Base-by-base conservation (phyloP, 30 jellyfish, hydroid and myxozoan species). In the Haliclystus octoradiatus region DNA sequence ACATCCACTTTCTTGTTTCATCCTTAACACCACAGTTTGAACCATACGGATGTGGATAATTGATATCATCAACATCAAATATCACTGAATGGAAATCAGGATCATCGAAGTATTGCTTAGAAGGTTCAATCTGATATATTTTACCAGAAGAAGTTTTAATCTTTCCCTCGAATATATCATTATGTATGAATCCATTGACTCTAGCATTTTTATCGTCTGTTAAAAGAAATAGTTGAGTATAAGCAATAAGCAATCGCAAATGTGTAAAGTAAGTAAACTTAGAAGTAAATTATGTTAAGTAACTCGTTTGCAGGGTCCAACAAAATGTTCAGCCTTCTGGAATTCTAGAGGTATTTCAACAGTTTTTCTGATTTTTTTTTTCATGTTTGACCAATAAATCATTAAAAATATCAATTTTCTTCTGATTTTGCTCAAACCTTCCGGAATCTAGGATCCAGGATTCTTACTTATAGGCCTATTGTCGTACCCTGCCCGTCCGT, bases 151-250 rank as follows among this genome's bases (percentile, higher is more conserved):
- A 80, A 26, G 80, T 70, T 66, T 65, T 65, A 19, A 88, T 71
- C 57, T 70, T 66, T 22, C 97, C 97, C 63, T 88, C 97, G 63
- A 88, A 88, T 7, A 88, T 88, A 14, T 70, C 68, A 57, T 88
- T 87, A 72, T 88, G 93, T 25, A 88, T 63, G 50, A 88, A 88
- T 1, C 97, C 97, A 46, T 88, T 91, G 23, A 88, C 97, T 19
- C 28, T 69, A 26, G 97, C 80, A 26, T 75, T 76, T 1, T 65
- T 50, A 31, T 88, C 90, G 31, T 81, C 97, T 88, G 65, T 22
- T 67, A 64, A 26, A 5, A 25, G 12, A 63, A 76, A 34, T 12
- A 2, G 0, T 4, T 22, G 1, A 25, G 31, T 1, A 3, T 63
- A 26, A 1, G 31, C 65, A 2, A 25, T 3, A 29, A 52, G 7